These are phyloP conservation scores for Drosophila nannoptera DNA, from an alignment of 1,140 invertebrate genomes.

Conservation along the genomic window DNA sequence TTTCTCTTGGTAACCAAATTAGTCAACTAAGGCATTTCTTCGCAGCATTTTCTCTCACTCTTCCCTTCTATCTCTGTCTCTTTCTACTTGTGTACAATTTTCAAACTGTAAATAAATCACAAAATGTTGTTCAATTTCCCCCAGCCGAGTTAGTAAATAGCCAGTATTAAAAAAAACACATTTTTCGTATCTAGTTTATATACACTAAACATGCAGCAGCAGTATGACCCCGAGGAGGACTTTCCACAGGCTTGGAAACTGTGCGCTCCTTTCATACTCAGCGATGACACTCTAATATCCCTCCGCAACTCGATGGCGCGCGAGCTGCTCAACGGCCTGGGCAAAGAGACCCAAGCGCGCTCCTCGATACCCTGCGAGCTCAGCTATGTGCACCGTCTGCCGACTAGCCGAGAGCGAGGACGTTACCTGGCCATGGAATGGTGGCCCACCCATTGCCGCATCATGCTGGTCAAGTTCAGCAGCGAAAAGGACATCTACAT, in stretches of 20 bases:
- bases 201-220: neutral
- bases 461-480: conserved; percentile 93
- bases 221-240: conserved; percentile 18
- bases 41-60: conserved; percentile 44
- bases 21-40: conserved; percentile 63
- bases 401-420: conserved; percentile 96
- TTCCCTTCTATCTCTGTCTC: conserved; percentile 30
- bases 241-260: conserved; percentile 56
- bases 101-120: conserved; percentile 65
- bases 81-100: conserved; percentile 5
- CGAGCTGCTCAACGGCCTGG: conserved; percentile 89
- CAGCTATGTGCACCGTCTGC: conserved; percentile 97
- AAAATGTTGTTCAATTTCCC: conserved; percentile 51
- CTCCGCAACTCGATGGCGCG: conserved; percentile 25
- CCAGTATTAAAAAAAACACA: neutral
- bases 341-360: conserved; percentile 85
- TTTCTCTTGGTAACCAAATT: conserved; percentile 38
- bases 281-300: conserved; percentile 17
- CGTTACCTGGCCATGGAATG: conserved; percentile 98
- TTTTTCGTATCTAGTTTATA: neutral
- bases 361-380: conserved; percentile 94
- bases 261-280: conserved; percentile 38
- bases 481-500: conserved; percentile 90
- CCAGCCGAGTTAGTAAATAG: no score
- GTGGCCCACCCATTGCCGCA: conserved; percentile 98